Evolutionary conservation across 2,888 invertebrate species (phyloP).

Genomic region (Hemistola chrysoprasaria): DNA sequence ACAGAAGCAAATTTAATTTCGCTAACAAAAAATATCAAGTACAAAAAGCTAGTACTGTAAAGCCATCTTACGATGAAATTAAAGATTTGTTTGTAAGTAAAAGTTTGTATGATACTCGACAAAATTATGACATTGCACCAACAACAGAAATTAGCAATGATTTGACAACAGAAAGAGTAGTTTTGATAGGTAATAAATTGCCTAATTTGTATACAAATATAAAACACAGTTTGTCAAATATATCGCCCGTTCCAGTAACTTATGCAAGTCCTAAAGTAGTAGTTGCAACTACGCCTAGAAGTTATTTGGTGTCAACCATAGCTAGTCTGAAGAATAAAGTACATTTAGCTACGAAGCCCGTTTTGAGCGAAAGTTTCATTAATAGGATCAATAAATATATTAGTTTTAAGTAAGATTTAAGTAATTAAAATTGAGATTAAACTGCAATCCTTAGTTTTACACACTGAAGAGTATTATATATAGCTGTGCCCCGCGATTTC

Average conservation of each 20-base stretch:
- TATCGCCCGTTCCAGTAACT: slow-evolving; percentile 24
- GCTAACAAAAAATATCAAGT: slow-evolving; percentile 30
- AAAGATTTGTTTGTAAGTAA: slow-evolving; percentile 52
- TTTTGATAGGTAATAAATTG: slow-evolving; percentile 46
- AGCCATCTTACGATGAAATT: slow-evolving; percentile 48
- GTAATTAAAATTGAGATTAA: too few species aligned
- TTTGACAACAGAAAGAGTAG: slow-evolving; percentile 48
- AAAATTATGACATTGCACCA: slow-evolving; percentile 37
- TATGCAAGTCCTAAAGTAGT: slow-evolving; percentile 21
- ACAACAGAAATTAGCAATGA: slow-evolving; percentile 24
- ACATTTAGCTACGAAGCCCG: slow-evolving; percentile 46
- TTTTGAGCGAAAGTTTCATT: slow-evolving; percentile 58
- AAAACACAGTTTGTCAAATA: slow-evolving; percentile 36
- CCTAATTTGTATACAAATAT: slow-evolving; percentile 56
- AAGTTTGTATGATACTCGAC: slow-evolving; percentile 36
- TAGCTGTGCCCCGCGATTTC: too few species aligned
- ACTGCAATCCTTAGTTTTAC: too few species aligned
- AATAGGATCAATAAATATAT: slow-evolving; percentile 70
- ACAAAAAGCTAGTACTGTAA: slow-evolving; percentile 35
- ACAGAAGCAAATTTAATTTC: slow-evolving; percentile 52
- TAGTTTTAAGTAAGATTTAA: slow-evolving; percentile 41
- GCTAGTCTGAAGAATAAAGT: slow-evolving; percentile 57
- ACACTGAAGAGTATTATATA: too few species aligned
- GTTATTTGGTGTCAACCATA: slow-evolving; percentile 59
- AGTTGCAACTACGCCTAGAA: slow-evolving; percentile 41